phyloP scores from a whole-genome alignment of 2,888 invertebrate genomes.

The Eupelmus urozonus region DNA sequence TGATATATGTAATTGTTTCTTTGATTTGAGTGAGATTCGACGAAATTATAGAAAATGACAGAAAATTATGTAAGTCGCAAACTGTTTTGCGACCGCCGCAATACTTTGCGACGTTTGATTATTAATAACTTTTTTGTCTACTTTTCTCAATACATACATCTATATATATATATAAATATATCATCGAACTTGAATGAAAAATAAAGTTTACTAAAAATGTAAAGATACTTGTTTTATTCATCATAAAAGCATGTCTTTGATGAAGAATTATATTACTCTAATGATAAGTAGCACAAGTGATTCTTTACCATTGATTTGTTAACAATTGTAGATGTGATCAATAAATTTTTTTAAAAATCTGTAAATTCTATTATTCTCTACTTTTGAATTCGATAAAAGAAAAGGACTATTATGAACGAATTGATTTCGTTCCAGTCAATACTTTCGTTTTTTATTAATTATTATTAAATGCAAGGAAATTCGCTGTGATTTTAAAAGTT shows the following conservation, averaged over 20 bases:
- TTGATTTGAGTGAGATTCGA: constrained; percentile 1
- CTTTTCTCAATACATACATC: background rate
- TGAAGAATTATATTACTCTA: constrained; percentile 39
- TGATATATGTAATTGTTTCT: constrained; percentile 19
- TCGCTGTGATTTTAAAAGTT: constrained; percentile 53
- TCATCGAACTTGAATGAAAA: constrained; percentile 37
- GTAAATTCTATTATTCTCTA: constrained; percentile 49
- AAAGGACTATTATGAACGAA: constrained; percentile 12
- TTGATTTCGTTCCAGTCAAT: constrained; percentile 24
- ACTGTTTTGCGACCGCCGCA: constrained; percentile 11
- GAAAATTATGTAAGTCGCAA: constrained; percentile 28
- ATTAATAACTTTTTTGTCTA: constrained; percentile 16
- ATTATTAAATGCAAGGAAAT: background rate
- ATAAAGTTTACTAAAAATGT: constrained; percentile 38
- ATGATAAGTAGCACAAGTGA: constrained; percentile 10
- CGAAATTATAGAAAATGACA: constrained; percentile 6
- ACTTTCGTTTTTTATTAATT: constrained; percentile 23
- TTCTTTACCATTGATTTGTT: constrained; percentile 24
- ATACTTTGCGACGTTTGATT: constrained; percentile 24
- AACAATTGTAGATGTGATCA: background rate
- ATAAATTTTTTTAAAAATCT: constrained; percentile 23
- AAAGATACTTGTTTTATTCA: constrained; percentile 47
- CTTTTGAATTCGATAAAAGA: constrained; percentile 58
- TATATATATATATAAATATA: constrained; percentile 33
- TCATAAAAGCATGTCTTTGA: constrained; percentile 54